Evolutionary conservation across 2,113 vertebrate genomes (phyloP).

Genomic region (cattle (Bos taurus)): DNA sequence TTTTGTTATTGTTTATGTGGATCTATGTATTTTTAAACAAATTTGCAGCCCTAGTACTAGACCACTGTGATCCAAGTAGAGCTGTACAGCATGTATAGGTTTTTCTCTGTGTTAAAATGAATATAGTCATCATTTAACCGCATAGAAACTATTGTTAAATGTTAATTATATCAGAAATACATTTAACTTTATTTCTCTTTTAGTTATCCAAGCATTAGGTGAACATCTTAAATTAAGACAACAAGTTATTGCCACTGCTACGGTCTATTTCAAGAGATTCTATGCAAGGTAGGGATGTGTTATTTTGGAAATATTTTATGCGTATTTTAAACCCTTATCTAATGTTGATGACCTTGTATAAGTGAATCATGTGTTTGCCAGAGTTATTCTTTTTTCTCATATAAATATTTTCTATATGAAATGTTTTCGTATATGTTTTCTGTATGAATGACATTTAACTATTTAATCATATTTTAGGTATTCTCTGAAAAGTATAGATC

Average conservation of each 20-base stretch:
- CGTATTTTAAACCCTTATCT: constrained; percentile 46
- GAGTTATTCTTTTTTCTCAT: neutral
- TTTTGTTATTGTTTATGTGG: neutral
- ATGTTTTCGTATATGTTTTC: neutral
- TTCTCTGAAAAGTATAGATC: constrained; percentile 99
- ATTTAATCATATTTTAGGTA: constrained; percentile 86
- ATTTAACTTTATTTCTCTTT: constrained; percentile 55
- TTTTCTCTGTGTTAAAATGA: constrained; percentile 30
- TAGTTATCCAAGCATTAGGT: constrained; percentile 98
- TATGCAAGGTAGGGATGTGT: constrained; percentile 92
- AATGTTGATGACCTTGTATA: constrained; percentile 10
- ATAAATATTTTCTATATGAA: neutral
- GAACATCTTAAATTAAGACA: constrained; percentile 99
- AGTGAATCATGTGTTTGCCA: constrained; percentile 24
- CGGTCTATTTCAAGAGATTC: constrained; percentile 99
- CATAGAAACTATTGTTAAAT: constrained; percentile 18
- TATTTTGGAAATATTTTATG: constrained; percentile 61
- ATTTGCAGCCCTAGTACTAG: neutral
- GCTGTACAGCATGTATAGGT: neutral
- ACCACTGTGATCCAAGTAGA: neutral
- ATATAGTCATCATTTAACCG: neutral
- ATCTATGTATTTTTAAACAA: neutral
- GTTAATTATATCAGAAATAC: neutral
- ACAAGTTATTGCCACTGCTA: constrained; percentile 99
- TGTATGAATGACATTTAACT: constrained; percentile 64